phyloP scores from a whole-genome alignment of 2,888 invertebrate genomes.

The Apodemia mormo region DNA sequence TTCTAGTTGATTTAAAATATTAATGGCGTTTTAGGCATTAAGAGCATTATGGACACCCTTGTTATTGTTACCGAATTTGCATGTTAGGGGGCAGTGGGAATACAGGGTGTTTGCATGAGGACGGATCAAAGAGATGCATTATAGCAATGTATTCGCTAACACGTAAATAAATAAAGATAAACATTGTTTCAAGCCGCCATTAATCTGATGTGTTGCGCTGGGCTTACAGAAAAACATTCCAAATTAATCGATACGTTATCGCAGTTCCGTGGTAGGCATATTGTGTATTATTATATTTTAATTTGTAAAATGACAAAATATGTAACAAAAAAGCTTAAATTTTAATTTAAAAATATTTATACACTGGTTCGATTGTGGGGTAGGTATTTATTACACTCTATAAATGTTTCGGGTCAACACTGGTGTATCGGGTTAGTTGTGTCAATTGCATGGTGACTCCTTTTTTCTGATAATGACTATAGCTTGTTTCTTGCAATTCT shows the following conservation, averaged over 20 bases:
- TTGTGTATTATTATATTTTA: no score
- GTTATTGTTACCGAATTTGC: conserved; percentile 75
- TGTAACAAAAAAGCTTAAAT: no score
- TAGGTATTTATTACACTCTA: no score
- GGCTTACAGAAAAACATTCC: conserved; percentile 23
- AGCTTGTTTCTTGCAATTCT: no score
- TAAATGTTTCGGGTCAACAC: no score
- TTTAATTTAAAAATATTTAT: no score
- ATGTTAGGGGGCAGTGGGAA: conserved; percentile 51
- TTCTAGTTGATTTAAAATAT: conserved; percentile 78
- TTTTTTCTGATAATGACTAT: no score
- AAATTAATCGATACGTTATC: conserved; percentile 8
- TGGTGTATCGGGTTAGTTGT: no score
- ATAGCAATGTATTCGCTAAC: conserved; percentile 69
- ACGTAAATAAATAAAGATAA: conserved; percentile 78
- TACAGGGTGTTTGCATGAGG: conserved; percentile 55
- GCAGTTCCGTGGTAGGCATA: not conserved
- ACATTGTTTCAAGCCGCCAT: conserved; percentile 44
- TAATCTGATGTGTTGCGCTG: conserved; percentile 26
- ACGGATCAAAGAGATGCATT: conserved; percentile 65
- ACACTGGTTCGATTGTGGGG: no score
- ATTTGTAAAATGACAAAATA: no score
- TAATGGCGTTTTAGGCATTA: conserved; percentile 74
- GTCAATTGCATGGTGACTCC: no score
- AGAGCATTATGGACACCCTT: conserved; percentile 73